A percentile compares a stretch with the other conserved stretches of the same genome.
phyloP scores from a whole-genome alignment of 2,113 vertebrate genomes.

The Artemisiospiza belli region DNA sequence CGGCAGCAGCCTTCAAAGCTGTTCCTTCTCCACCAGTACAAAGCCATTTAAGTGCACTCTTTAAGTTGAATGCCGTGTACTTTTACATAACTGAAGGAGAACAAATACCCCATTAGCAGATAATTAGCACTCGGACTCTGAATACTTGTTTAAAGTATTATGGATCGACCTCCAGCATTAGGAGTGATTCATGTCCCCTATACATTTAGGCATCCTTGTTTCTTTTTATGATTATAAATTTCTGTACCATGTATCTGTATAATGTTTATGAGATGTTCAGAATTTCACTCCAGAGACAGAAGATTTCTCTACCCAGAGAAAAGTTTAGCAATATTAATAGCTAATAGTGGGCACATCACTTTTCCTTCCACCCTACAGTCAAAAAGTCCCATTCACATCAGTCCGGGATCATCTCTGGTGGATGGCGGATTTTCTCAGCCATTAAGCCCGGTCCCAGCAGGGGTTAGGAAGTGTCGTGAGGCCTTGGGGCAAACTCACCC shows the following conservation, averaged over 20 bases:
- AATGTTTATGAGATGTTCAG: neutral
- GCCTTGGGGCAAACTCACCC: neutral
- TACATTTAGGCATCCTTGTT: neutral
- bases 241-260: neutral
- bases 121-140: slow-evolving; percentile 39
- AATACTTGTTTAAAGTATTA: slow-evolving; percentile 39
- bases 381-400: neutral
- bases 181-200: neutral
- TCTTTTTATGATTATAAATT: neutral
- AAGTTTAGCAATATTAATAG: neutral
- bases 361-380: neutral
- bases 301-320: neutral
- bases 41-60: neutral
- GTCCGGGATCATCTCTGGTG: neutral
- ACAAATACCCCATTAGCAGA: slow-evolving; percentile 45
- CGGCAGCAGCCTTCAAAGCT: neutral
- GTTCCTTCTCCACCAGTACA: neutral
- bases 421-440: neutral
- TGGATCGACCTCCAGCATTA: neutral
- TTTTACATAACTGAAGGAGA: slow-evolving; percentile 57
- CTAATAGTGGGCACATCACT: neutral
- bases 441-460: neutral
- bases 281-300: neutral
- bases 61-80: slow-evolving; percentile 5
- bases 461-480: neutral